Base-by-base conservation (phyloP, 2,113 vertebrate species). In the Amazona vittata region DNA sequence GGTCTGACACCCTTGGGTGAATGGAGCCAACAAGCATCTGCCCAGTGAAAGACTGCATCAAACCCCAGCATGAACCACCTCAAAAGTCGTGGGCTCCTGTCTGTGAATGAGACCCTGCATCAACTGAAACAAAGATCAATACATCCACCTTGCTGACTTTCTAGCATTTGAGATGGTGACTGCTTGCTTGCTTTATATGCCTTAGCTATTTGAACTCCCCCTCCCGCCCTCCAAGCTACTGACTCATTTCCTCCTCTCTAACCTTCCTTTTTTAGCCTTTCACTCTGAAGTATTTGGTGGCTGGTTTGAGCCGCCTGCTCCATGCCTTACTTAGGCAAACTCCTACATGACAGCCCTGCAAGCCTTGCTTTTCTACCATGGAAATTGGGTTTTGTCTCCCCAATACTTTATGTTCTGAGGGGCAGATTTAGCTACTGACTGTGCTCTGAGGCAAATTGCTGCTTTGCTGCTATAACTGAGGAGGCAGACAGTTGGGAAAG, bases 171-270 rank as follows among this genome's bases (percentile, higher is more conserved):
- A 94, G 77, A 85, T 77, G 46, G 78, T 91, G 92, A 90, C 84
- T 90, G 28, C 86, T 94, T 89, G 92, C 95, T 95, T 96, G 46
- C 90, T 96, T 89, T 87, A n/a, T 85, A 85, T 89, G 90, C 70
- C 86, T 96, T 81, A 93, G 95, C 92, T 95, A 91, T 95, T 95
- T 93, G 95, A 97, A 97, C 97, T 94, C 93, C 92, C 87, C 90
- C 91, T 96, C 95, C 94, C 22, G 60, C 81, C 84, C 93, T 93
- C 83, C 76, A 57, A 97, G 95, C 94, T 90, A 94, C 96, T 98
- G 98, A 98, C 91, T 98, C 98, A 98, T 90, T 98, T 98, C 98
- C 97, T 97, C 55, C 71, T 89, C 86, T 93, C 79, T 95, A 97
- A 94, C 86, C 90, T 96, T 95, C 94, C 95, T 96, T 89, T 88